Base-by-base conservation (phyloP, 2,888 invertebrate species). In the Schizaphis graminum region DNA sequence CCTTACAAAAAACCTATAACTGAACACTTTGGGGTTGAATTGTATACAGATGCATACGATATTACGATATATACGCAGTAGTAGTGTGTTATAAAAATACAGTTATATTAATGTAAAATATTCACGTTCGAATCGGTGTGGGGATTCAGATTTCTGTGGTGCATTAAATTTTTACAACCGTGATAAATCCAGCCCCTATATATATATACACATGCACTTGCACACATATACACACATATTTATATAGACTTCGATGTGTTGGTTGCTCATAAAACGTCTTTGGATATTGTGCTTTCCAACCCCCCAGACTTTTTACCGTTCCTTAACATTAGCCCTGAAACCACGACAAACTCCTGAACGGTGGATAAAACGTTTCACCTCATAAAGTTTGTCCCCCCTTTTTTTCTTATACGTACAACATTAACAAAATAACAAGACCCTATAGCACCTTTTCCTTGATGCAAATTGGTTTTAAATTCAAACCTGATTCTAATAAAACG, bases 151-250 rank as follows among this genome's bases (percentile, higher is more conserved):
- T 94, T 94, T 94, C 94, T 91, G 94, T 86, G 94, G 94, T 94
- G 94, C 94, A 94, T 94, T 94, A 94, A 94, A 94, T 94, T 94
- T 94, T 94, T 94, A 94, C 91, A 94, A 86, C 94, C 90, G 89
- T 56, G 94, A 94, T 94, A 94, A 94, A 94, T 94, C 94, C 94
- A 61, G 86, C 85, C 90, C 49, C 86, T 41, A 28, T 61, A 90
- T 61, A 90, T 90, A 77, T 35, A 77, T 77, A 89, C n/a, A 67
- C 4, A 61, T 11, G 16, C 77, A 41, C n/a, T 85, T 7, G 56
- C 8, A 85, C 28, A 44, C 16, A 87, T 16, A 88, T 13, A 87
- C 35, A 49, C 47, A 49, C n/a, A 57, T 84, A 93, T 93, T 89
- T 89, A 93, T 93, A 93, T 84, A 84, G 56, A 89, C 93, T 85